phyloP scores from a whole-genome alignment of 2,113 vertebrate species.

The Myiagra hebetior region DNA sequence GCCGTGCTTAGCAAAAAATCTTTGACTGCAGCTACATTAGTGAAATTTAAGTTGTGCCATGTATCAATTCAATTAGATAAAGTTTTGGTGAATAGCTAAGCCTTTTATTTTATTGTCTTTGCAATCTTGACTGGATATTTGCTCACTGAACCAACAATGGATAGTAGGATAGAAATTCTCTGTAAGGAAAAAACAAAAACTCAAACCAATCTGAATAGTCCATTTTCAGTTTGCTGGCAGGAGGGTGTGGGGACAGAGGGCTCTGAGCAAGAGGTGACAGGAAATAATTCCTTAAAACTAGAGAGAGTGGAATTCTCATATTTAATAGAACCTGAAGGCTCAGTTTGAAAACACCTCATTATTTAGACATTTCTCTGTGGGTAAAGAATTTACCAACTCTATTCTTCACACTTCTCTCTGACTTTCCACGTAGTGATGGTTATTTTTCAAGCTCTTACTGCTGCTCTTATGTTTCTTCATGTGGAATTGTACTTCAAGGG shows the following conservation, averaged over 20 bases:
- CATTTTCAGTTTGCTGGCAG: not conserved
- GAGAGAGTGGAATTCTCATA: not conserved
- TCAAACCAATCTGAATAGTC: not conserved
- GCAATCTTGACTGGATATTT: not conserved
- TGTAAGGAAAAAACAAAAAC: not conserved
- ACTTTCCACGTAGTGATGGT: not conserved
- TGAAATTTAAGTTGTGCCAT: not conserved
- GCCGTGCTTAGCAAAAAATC: not conserved
- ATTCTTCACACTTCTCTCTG: not conserved
- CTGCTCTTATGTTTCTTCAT: not conserved
- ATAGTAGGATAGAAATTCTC: not conserved
- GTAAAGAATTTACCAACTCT: not conserved
- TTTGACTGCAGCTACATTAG: not conserved
- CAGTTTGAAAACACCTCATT: not conserved
- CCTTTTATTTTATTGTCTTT: not conserved
- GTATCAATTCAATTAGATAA: not conserved
- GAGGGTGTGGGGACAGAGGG: not conserved
- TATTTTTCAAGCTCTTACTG: not conserved
- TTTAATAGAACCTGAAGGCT: not conserved
- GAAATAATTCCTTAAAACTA: not conserved
- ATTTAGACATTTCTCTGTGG: not conserved
- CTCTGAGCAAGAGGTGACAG: not conserved
- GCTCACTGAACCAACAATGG: not conserved
- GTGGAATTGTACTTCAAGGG: not conserved
- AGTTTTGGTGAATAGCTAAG: not conserved